Percentiles rank a stretch among this genome's conserved stretches.
Evolutionary conservation across 2,113 vertebrate species (phyloP).

Genomic region (Myotis lucifugus): DNA sequence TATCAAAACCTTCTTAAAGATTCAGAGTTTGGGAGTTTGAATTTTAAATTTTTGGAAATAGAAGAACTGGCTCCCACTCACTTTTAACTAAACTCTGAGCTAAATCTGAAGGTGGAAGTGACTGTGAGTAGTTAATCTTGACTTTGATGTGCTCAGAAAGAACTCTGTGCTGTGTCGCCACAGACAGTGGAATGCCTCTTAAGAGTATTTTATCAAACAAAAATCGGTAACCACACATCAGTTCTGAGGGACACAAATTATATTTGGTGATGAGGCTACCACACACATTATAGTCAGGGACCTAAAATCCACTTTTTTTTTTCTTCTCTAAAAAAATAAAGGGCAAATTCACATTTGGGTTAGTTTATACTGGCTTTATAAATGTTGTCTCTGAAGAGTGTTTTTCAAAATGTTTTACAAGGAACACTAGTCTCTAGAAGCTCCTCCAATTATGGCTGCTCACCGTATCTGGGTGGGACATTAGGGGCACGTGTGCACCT

Average conservation of each 20-base stretch:
- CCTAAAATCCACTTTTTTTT: not conserved
- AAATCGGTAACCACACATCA: not conserved
- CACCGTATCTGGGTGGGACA: fast-evolving
- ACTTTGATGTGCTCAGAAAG: no score
- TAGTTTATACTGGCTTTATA: not conserved
- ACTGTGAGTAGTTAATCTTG: not conserved
- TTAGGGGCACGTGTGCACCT: fast-evolving
- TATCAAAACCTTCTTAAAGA: not conserved
- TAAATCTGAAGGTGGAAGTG: not conserved
- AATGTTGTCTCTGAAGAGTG: not conserved
- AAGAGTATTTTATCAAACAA: not conserved
- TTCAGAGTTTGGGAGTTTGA: not conserved
- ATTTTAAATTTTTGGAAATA: not conserved
- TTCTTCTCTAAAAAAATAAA: not conserved
- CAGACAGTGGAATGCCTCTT: no score
- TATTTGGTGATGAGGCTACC: not conserved
- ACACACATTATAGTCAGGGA: not conserved
- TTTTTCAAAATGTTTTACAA: not conserved
- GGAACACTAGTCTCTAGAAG: not conserved
- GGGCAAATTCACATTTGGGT: not conserved
- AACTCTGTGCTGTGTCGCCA: not conserved
- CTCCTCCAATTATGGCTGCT: not conserved
- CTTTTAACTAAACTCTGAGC: not conserved
- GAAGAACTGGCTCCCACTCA: not conserved
- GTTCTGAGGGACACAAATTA: not conserved